Evolutionary conservation across 2,888 invertebrate species (phyloP).

Genomic region (Tholera decimalis): DNA sequence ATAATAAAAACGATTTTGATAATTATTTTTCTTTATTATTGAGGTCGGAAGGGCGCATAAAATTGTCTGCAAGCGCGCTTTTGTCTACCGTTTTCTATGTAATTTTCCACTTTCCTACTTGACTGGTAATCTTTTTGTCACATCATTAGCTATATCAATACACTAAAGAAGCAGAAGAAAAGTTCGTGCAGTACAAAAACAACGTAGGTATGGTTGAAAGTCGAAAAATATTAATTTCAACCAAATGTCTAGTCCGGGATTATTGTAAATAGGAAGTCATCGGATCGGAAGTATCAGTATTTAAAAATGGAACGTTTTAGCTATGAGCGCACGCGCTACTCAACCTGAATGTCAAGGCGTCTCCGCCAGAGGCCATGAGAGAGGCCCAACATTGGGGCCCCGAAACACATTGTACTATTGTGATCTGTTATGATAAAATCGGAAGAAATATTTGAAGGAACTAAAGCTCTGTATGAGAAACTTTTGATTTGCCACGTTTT

Average conservation of each 20-base stretch:
- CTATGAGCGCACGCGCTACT: constrained; percentile 79
- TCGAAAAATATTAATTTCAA: no score
- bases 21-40: constrained; percentile 20
- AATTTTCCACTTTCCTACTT: neutral
- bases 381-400: constrained; percentile 69
- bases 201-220: neutral
- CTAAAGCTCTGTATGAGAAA: neutral
- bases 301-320: constrained; percentile 87
- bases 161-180: neutral
- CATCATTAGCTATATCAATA: neutral
- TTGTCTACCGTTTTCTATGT: neutral
- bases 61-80: neutral
- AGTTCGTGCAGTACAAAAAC: neutral
- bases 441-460: neutral
- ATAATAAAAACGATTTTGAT: constrained; percentile 9
- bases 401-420: constrained; percentile 52
- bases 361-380: constrained; percentile 73
- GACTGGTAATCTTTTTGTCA: neutral
- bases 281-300: constrained; percentile 85
- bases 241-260: constrained; percentile 1
- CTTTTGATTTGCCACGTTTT: neutral
- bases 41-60: constrained; percentile 10
- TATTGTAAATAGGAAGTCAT: constrained; percentile 81
- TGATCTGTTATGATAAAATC: constrained; percentile 28
- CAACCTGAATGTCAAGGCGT: constrained; percentile 88